Base-by-base conservation (phyloP, 1,140 invertebrate species). In the Spodoptera frugiperda region DNA sequence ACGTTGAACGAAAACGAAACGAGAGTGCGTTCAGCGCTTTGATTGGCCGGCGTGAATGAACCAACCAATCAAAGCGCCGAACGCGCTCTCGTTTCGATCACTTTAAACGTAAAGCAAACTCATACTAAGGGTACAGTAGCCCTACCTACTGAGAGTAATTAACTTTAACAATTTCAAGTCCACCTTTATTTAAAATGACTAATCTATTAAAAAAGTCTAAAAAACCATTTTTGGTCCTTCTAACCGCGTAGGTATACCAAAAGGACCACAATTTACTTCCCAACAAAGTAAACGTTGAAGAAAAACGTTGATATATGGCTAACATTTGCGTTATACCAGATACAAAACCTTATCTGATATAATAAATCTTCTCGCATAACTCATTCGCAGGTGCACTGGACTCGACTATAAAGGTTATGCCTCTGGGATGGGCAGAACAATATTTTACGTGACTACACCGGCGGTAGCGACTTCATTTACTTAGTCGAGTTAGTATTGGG, bases 331-430 rank as follows among this genome's bases (percentile, higher is more conserved):
- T 67, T 67, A 11, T n/a, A 67, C 39, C 44, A 65, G 63, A 67
- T 67, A 67, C 63, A 67, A 67, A 67, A 67, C 44, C 63, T 49
- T 63, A 63, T 63, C 59, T 67, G 17, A 25, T 48, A 49, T 67
- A 25, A 67, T 67, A 67, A 67, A 67, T 67, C 44, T 67, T n/a
- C 1, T 11, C 15, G 49, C 10, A 59, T 53, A 76, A 76, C 49
- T 76, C 63, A 76, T 57, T 44, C 74, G 11, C 74, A 76, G 74
- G 63, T 76, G 74, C 74, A 68, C 30, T 57, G 74, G 73, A 65
- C 57, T 65, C 33, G 30, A 67, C 57, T 75, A 39, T 75, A 65
- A 21, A 75, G 15, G 73, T 63, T 65, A 75, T 75, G 49, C 15
- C 57, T 12, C 5, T 39, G 48, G 73, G 73, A 17, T 30, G 59